These are phyloP conservation scores for Eristalis pertinax DNA, from an alignment of 2,888 invertebrate genomes.

Conservation along the genomic window DNA sequence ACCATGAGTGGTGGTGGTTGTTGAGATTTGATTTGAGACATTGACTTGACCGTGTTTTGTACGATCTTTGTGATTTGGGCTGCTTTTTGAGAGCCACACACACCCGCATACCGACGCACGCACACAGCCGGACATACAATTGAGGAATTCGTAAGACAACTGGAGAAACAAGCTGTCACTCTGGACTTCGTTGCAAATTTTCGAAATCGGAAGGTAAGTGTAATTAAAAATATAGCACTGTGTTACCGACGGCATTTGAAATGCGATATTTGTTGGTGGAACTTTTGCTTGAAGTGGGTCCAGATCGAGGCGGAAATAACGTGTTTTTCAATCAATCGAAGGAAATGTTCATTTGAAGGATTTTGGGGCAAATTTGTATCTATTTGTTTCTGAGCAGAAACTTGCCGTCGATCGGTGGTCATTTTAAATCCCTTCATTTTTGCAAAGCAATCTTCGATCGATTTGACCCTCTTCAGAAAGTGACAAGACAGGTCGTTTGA, in stretches of 20 bases:
- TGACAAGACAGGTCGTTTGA: too few relatives aligned
- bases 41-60: background rate
- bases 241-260: background rate
- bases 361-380: too few relatives aligned
- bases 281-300: background rate
- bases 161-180: slow-evolving; percentile 75
- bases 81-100: background rate
- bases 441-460: too few relatives aligned
- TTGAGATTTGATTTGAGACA: background rate
- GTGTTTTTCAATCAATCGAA: background rate
- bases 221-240: background rate
- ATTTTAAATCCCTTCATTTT: too few relatives aligned
- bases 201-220: slow-evolving; percentile 74
- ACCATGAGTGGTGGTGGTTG: background rate
- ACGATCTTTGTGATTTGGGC: background rate
- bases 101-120: slow-evolving; percentile 14
- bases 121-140: background rate
- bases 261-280: background rate
- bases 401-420: too few relatives aligned
- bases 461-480: too few relatives aligned
- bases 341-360: background rate
- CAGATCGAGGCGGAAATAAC: background rate
- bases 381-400: background rate
- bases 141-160: slow-evolving; percentile 19
- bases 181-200: slow-evolving; percentile 81